Percentiles rank a stretch among this genome's conserved stretches.
These are phyloP conservation scores for Heliconius ismenius DNA, from an alignment of 2,888 invertebrate genomes.

Conservation along the genomic window DNA sequence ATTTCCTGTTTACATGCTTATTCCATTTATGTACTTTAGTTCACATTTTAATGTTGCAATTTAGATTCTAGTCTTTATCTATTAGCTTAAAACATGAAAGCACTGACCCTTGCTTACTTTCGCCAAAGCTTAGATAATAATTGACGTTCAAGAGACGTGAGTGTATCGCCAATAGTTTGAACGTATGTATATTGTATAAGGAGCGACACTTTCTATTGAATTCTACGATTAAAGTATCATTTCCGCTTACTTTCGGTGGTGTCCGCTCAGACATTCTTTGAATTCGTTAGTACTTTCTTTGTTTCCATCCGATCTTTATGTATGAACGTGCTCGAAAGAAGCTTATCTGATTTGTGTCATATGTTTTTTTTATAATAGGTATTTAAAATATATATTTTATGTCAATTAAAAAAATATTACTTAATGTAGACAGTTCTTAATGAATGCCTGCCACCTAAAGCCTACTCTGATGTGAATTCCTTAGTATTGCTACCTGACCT, in stretches of 20 bases:
- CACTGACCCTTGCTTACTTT: constrained; percentile 45
- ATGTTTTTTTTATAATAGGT: neutral
- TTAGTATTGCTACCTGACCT: neutral
- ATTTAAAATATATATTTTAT: neutral
- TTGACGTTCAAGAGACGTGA: constrained; percentile 38
- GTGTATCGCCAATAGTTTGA: constrained; percentile 34
- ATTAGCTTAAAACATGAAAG: constrained; percentile 15
- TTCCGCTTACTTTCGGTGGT: constrained; percentile 36
- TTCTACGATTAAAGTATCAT: constrained; percentile 42
- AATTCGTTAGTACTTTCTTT: constrained; percentile 19
- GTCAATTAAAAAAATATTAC: no score
- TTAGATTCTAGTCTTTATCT: constrained; percentile 1
- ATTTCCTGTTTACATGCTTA: neutral
- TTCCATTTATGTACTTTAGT: neutral
- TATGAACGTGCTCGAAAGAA: neutral
- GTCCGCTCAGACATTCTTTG: constrained; percentile 15
- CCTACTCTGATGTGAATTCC: no score
- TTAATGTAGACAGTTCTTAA: no score
- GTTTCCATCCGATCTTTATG: constrained; percentile 1
- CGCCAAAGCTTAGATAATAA: constrained; percentile 47
- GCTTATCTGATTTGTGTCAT: neutral
- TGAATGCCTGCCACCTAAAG: no score
- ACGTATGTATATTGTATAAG: constrained; percentile 42
- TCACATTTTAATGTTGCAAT: neutral
- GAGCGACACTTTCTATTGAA: constrained; percentile 53